A percentile compares a stretch with the other conserved stretches of the same genome.
phyloP scores from a whole-genome alignment of 2,888 invertebrate genomes.

The Anoplius nigerrimus region DNA sequence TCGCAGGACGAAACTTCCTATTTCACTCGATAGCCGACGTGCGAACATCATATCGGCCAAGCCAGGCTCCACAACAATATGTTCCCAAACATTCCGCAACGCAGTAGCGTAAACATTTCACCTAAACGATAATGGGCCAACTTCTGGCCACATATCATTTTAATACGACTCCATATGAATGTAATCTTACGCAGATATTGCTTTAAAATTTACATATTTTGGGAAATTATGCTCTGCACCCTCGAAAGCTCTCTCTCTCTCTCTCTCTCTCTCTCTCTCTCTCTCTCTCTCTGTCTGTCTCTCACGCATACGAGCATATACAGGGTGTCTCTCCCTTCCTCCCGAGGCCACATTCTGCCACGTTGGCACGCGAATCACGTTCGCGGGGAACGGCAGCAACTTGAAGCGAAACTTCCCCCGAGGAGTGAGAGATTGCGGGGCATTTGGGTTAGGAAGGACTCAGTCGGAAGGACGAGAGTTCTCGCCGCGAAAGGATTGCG shows the following conservation, averaged over 20 bases:
- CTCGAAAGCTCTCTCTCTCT: background rate
- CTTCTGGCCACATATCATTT: too few relatives aligned
- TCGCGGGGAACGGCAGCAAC: constrained; percentile 33
- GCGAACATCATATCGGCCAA: too few relatives aligned
- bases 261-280: background rate
- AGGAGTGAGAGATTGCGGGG: constrained; percentile 33
- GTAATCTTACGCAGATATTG: too few relatives aligned
- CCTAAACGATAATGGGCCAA: too few relatives aligned
- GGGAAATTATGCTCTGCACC: background rate
- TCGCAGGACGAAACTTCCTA: too few relatives aligned
- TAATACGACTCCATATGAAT: too few relatives aligned
- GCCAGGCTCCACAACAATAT: too few relatives aligned
- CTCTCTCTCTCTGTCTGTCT: background rate
- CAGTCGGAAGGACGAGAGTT: constrained; percentile 7
- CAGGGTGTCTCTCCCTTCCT: background rate
- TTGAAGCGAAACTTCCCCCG: constrained; percentile 36
- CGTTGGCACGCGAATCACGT: constrained; percentile 61
- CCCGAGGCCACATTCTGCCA: constrained; percentile 9
- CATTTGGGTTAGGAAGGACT: constrained; percentile 12
- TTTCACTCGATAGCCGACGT: too few relatives aligned
- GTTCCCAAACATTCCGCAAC: too few relatives aligned
- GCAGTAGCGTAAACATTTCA: constrained; percentile 22
- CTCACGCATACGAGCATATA: too few relatives aligned
- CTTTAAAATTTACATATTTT: too few relatives aligned
- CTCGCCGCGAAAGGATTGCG: background rate